Conservation (phyloP, 2,797 vertebrate genomes). For the Mormyrops boulengeri region DNA sequence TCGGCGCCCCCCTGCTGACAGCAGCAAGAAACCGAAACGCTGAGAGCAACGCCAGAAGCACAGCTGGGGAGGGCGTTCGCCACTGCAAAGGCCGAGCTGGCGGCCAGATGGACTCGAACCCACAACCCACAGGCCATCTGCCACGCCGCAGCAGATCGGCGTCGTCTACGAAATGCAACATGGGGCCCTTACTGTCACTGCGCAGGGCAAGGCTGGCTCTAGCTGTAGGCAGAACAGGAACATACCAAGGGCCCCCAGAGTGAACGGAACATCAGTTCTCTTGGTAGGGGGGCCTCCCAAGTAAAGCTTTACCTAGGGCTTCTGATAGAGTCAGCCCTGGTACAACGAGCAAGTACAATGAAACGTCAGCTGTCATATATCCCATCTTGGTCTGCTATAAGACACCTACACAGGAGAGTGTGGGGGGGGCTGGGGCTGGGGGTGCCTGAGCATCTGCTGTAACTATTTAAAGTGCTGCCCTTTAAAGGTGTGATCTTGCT, state of each 20-base stretch:
- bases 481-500: not conserved
- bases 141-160: not conserved
- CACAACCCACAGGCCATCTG: not conserved
- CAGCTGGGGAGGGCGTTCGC: not conserved
- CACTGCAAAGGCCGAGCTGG: not conserved
- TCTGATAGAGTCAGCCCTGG: not conserved
- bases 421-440: not conserved
- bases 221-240: not conserved
- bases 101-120: not conserved
- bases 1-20: not conserved
- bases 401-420: not conserved
- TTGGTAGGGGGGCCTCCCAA: not conserved
- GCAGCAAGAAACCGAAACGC: not conserved
- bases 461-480: not conserved
- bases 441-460: not conserved
- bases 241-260: not conserved
- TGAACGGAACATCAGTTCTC: not conserved
- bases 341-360: not conserved
- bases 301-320: not conserved
- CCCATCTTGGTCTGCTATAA: not conserved
- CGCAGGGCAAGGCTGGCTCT: not conserved
- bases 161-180: not conserved
- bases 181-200: not conserved
- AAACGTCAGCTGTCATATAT: not conserved
- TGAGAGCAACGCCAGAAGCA: not conserved